Conservation (phyloP, 2,113 vertebrate species). For the Neoarius graeffei region DNA sequence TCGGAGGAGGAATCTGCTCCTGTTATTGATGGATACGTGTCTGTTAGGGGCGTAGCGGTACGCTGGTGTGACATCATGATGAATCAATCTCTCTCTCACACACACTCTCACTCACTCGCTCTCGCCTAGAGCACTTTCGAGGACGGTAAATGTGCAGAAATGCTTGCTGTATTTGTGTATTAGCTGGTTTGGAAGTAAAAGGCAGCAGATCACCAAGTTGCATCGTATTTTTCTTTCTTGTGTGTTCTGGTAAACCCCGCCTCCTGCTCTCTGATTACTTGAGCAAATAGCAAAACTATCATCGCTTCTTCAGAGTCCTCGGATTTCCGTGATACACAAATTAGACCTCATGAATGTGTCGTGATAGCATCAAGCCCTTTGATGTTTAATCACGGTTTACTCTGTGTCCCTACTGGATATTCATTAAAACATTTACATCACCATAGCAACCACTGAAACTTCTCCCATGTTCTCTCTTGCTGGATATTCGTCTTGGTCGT, state of each 20-base stretch:
- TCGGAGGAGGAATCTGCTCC: not conserved
- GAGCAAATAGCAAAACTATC: no score
- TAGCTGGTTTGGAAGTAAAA: not conserved
- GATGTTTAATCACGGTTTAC: no score
- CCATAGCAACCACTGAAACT: not conserved
- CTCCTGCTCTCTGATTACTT: not conserved
- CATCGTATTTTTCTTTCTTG: not conserved
- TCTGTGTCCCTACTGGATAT: no score
- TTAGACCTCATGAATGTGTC: not conserved
- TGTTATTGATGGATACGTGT: not conserved
- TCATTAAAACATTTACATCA: not conserved
- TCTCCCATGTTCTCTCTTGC: not conserved
- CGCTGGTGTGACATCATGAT: conserved; percentile 1
- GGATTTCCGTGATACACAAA: not conserved
- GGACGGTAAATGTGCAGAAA: not conserved
- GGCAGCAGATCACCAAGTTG: not conserved
- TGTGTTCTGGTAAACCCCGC: not conserved
- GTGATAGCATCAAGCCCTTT: not conserved
- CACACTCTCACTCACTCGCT: not conserved
- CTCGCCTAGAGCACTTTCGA: conserved; percentile 13
- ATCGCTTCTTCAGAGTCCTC: no score
- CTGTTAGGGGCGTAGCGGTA: not conserved
- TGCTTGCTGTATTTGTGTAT: not conserved
- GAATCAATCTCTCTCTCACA: not conserved
- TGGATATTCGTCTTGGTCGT: not conserved